Percentiles rank a stretch among this genome's conserved stretches.
These are phyloP conservation scores for Epirrhoe alternata DNA, from an alignment of 2,888 invertebrate species.

Conservation along the genomic window DNA sequence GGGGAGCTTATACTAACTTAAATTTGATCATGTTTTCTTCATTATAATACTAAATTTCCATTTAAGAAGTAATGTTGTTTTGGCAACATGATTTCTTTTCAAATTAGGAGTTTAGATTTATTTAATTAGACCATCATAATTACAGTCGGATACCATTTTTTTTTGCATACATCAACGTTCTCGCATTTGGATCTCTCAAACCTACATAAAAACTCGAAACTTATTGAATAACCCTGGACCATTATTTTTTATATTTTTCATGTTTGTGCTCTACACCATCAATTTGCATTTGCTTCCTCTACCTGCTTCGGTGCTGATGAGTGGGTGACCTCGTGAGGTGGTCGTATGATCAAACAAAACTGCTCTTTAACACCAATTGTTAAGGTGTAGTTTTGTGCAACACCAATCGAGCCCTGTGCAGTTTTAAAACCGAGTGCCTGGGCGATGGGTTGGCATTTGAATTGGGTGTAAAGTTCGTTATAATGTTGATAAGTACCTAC, in stretches of 20 bases:
- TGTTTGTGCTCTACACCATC: slow-evolving; percentile 37
- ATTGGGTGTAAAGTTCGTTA: background rate
- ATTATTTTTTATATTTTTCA: background rate
- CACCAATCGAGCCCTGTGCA: slow-evolving; percentile 47
- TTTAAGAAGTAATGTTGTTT: too few species aligned
- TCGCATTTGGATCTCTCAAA: too few species aligned
- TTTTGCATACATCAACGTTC: too few species aligned
- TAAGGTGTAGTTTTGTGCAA: slow-evolving; percentile 58
- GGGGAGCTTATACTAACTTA: background rate
- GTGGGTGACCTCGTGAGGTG: slow-evolving; percentile 50
- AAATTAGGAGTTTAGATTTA: too few species aligned
- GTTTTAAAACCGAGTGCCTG: slow-evolving; percentile 36
- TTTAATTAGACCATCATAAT: too few species aligned
- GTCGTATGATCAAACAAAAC: slow-evolving; percentile 44
- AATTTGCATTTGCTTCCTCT: slow-evolving; percentile 41
- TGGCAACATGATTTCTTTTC: too few species aligned
- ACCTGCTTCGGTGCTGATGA: slow-evolving; percentile 57
- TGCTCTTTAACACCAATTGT: slow-evolving; percentile 48
- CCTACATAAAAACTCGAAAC: too few species aligned
- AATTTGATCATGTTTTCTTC: slow-evolving; percentile 3
- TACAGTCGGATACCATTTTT: too few species aligned
- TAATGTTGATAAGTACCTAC: too few species aligned
- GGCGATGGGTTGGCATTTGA: slow-evolving; percentile 10
- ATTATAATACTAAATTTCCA: background rate
- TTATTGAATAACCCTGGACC: background rate